Base-by-base conservation (phyloP, 2,888 invertebrate genomes). In the Parapristionchus giblindavisi region DNA sequence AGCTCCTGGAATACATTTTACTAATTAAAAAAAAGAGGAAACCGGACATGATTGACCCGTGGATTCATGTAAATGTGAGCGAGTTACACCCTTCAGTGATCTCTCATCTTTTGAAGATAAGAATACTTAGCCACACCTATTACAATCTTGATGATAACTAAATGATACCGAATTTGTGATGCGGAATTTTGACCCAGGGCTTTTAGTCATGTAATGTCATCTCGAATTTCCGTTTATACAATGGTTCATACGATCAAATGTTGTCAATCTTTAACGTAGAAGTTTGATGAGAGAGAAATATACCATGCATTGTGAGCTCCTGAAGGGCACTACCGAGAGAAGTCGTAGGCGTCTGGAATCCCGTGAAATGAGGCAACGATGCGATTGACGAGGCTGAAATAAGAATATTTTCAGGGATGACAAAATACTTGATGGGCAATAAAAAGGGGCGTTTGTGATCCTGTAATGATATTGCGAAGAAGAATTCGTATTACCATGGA, bases 321-420 rank as follows among this genome's bases (percentile, higher is more conserved):
- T 81, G 77, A 29, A 83, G 76, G 0, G 81, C 83, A 11, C 77
- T 80, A 32, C 83, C 83, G 1, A 83, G 76, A 0, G 81, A 80
- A 5, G 83, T 82, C 0, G 82, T 81, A 24, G 83, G 83, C 32
- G 83, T 83, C 73, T 81, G 81, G 77, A 81, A 81, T 11, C 83
- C 83, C 54, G 80, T 79, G 27, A 78, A 70, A 1, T 40, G 34
- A 24, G 34, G 24, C 48, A 71, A 32, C 27, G 70, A 71, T 5
- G 56, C 54, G 14, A 34, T 34, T 51, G 36, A 51, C 32, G 38
- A 34, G 1, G n/a, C n/a, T n/a, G n/a, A n/a, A n/a, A n/a, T n/a
- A n/a, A n/a, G n/a, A n/a, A n/a, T n/a, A n/a, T n/a, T n/a, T n/a
- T n/a, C n/a, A n/a, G n/a, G n/a, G n/a, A n/a, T n/a, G n/a, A n/a